A percentile compares a stretch with the other conserved stretches of the same genome.
Evolutionary conservation across 2,888 invertebrate species (phyloP).

Genomic region (Catotricha subobsoleta): DNA sequence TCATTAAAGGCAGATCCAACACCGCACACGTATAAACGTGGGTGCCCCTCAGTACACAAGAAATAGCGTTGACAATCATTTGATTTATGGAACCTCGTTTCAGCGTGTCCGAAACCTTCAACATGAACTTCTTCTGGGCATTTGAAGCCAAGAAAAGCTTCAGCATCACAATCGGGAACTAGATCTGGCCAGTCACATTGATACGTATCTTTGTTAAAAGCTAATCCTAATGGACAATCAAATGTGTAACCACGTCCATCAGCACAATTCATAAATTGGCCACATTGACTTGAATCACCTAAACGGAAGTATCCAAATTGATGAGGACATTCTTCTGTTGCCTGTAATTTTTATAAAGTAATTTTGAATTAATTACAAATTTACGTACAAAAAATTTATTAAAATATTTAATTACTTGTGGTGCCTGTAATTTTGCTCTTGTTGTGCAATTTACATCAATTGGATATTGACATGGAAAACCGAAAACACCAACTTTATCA

Average conservation of each 20-base stretch:
- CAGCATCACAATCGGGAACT: constrained; percentile 61
- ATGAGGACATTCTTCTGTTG: constrained; percentile 64
- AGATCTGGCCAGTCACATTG: constrained; percentile 80
- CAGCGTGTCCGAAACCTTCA: constrained; percentile 20
- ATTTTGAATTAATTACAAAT: background rate
- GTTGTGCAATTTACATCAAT: constrained; percentile 61
- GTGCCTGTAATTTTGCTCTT: constrained; percentile 38
- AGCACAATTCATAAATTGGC: constrained; percentile 65
- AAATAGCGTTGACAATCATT: constrained; percentile 64
- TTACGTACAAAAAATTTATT: background rate
- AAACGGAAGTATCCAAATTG: constrained; percentile 65
- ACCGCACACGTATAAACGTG: constrained; percentile 58
- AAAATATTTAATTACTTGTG: constrained; percentile 33
- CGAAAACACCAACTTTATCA: constrained; percentile 42
- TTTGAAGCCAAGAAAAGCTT: constrained; percentile 56
- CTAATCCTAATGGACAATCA: constrained; percentile 69
- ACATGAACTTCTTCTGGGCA: constrained; percentile 45
- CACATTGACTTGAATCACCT: constrained; percentile 49
- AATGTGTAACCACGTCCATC: constrained; percentile 55
- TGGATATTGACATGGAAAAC: constrained; percentile 70
- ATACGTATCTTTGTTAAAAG: constrained; percentile 51
- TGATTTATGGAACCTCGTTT: constrained; percentile 6
- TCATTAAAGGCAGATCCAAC: constrained; percentile 63
- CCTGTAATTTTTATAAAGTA: constrained; percentile 12
- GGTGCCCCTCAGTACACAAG: constrained; percentile 54